Conservation (phyloP, 2,888 invertebrate genomes). For the Auanema freiburgensis region DNA sequence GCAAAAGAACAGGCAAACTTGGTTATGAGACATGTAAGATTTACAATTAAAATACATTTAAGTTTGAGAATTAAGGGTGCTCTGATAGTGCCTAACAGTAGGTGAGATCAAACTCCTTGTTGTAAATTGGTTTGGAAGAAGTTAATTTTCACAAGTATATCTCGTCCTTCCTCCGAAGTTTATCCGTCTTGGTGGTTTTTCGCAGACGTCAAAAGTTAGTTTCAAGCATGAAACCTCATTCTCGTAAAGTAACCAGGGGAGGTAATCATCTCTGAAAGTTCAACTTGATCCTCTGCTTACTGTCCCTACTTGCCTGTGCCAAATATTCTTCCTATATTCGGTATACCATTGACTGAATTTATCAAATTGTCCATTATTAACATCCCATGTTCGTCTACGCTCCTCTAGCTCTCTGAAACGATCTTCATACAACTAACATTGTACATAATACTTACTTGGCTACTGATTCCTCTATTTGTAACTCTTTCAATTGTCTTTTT, state of each 20-base stretch:
- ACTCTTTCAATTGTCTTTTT: conserved; percentile 56
- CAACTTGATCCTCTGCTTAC: neutral
- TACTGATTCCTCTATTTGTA: conserved; percentile 57
- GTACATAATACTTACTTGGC: conserved; percentile 21
- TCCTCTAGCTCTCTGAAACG: conserved; percentile 41
- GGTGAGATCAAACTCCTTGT: conserved; percentile 15
- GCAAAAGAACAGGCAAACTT: conserved; percentile 1
- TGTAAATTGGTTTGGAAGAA: neutral
- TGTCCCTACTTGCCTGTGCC: conserved; percentile 55
- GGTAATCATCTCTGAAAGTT: conserved; percentile 60
- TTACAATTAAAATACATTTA: neutral
- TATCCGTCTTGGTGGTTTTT: conserved; percentile 53
- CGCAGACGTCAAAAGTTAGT: conserved; percentile 64
- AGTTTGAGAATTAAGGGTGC: conserved; percentile 17
- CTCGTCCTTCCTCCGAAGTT: conserved; percentile 49
- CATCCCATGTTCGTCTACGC: conserved; percentile 58
- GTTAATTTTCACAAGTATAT: conserved; percentile 53
- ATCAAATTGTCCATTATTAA: conserved; percentile 61
- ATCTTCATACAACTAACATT: neutral
- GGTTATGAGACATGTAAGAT: conserved; percentile 4
- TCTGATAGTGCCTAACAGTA: conserved; percentile 14
- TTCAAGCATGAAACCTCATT: conserved; percentile 63
- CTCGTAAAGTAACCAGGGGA: conserved; percentile 64
- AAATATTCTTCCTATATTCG: conserved; percentile 61
- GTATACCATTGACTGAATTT: conserved; percentile 64